phyloP scores from a whole-genome alignment of 1,140 invertebrate species.

The Halictus rubicundus region DNA sequence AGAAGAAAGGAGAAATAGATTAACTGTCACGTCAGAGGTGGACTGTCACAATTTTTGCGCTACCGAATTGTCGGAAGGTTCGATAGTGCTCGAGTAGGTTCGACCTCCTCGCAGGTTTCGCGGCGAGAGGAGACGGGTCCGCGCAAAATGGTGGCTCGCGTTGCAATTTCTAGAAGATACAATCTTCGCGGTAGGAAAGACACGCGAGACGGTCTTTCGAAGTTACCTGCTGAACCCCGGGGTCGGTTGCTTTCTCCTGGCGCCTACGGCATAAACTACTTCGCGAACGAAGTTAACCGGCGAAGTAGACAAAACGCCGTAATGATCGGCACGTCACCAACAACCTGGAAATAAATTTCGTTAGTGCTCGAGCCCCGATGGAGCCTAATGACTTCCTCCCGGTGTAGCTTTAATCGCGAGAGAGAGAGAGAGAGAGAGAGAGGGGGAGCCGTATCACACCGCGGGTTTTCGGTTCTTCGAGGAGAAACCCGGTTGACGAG shows the following conservation, averaged over 20 bases:
- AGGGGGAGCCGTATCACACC: constrained; percentile 18
- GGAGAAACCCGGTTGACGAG: constrained; percentile 39
- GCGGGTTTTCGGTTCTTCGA: constrained; percentile 27
- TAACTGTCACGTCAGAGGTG: too few species aligned
- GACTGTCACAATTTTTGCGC: too few species aligned
- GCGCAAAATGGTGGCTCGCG: neutral
- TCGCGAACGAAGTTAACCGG: neutral
- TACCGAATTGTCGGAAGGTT: too few species aligned
- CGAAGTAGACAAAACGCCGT: constrained; percentile 13
- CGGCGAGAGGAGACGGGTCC: neutral
- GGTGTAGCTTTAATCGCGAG: constrained; percentile 55
- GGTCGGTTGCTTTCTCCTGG: too few species aligned
- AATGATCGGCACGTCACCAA: constrained; percentile 4
- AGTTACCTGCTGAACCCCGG: too few species aligned
- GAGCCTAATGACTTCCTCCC: constrained; percentile 59
- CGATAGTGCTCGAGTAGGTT: too few species aligned
- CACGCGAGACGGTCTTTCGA: neutral
- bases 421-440: too few species aligned
- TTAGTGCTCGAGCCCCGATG: constrained; percentile 29
- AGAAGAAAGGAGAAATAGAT: too few species aligned
- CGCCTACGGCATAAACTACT: too few species aligned
- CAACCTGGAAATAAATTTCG: constrained; percentile 51
- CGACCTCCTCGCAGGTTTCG: constrained; percentile 16
- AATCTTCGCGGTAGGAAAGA: constrained; percentile 4
- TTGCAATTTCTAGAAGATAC: neutral